These are phyloP conservation scores for Temnothorax ravouxi DNA, from an alignment of 2,888 invertebrate genomes.

Conservation along the genomic window DNA sequence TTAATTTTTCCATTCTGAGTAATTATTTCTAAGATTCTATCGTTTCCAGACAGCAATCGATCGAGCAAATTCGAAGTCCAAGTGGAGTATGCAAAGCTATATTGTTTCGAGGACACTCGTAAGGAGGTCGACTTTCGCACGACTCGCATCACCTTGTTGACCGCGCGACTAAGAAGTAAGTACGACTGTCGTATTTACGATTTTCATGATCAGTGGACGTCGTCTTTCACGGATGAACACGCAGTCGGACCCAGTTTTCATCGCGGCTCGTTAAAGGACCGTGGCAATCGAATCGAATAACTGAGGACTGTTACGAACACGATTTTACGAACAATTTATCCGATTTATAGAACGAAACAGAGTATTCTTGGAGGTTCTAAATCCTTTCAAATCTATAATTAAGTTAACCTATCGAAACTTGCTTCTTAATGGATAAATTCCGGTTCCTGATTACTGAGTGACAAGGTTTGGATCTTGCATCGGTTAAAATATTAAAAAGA, in stretches of 20 bases:
- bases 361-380: not conserved
- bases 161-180: constrained; percentile 30
- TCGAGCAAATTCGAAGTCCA: not conserved
- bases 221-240: constrained; percentile 62
- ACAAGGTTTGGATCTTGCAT: not conserved
- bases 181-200: constrained; percentile 49
- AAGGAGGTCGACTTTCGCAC: constrained; percentile 66
- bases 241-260: constrained; percentile 63
- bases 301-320: constrained; percentile 14
- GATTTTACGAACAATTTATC: constrained; percentile 39
- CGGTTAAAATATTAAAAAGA: not conserved
- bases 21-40: not conserved
- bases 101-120: constrained; percentile 40
- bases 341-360: constrained; percentile 2
- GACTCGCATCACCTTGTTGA: constrained; percentile 38
- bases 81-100: not conserved
- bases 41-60: not conserved
- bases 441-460: not conserved
- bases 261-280: constrained; percentile 48
- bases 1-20: not conserved
- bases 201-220: constrained; percentile 64
- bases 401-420: not conserved
- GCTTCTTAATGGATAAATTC: not conserved
- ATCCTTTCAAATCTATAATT: not conserved
- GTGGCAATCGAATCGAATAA: constrained; percentile 56